Conservation (phyloP, 2,888 invertebrate genomes). For the Acholoe squamosa region DNA sequence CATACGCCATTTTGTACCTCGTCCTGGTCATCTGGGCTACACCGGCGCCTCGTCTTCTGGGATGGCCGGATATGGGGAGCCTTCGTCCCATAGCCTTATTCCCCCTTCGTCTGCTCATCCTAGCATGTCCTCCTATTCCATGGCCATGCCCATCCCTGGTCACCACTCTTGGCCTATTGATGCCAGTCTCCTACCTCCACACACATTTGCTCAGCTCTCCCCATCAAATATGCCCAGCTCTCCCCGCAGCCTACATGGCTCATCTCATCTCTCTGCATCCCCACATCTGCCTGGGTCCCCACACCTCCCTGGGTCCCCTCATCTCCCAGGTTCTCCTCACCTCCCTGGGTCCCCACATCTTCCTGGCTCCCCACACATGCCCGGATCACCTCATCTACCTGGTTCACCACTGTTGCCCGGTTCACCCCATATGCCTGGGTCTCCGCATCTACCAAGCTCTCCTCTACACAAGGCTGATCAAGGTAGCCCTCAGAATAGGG, state of each 20-base stretch:
- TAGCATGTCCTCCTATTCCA: conserved; percentile 53
- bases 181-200: conserved; percentile 48
- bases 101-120: conserved; percentile 53
- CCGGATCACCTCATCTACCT: conserved; percentile 40
- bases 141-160: conserved; percentile 50
- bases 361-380: conserved; percentile 55
- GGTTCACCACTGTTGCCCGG: conserved; percentile 48
- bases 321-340: conserved; percentile 46
- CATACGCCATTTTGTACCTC: conserved; percentile 42
- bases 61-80: conserved; percentile 17
- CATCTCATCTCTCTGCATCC: background rate
- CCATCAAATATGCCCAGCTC: conserved; percentile 34
- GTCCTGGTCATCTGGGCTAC: conserved; percentile 11
- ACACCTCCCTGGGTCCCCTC: conserved; percentile 45
- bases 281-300: conserved; percentile 18
- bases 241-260: background rate
- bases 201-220: conserved; percentile 58
- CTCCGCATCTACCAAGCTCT: conserved; percentile 39
- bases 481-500: conserved; percentile 26
- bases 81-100: conserved; percentile 35
- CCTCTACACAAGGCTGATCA: conserved; percentile 44
- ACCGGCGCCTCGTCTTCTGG: background rate
- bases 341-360: conserved; percentile 36
- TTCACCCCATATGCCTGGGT: conserved; percentile 54
- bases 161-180: conserved; percentile 44